phyloP scores from a whole-genome alignment of 2,113 vertebrate species.

The Hemibagrus wyckioides region DNA sequence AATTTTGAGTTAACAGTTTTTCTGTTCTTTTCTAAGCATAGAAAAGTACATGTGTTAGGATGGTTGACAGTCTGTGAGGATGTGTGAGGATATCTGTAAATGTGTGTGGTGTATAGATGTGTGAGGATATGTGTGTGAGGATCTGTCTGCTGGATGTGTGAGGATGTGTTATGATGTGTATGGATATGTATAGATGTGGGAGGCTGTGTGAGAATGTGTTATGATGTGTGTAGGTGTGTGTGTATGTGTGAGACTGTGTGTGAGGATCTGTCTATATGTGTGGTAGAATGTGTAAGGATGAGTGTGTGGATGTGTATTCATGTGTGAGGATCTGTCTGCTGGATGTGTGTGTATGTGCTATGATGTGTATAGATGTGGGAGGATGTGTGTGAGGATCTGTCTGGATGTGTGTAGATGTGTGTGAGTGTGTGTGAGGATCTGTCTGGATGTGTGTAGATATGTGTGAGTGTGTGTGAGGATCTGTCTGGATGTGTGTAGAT shows the following conservation, averaged over 20 bases:
- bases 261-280: no score
- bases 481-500: no score
- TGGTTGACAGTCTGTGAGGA: background rate
- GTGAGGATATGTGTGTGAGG: no score
- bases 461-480: no score
- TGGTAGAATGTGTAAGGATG: no score
- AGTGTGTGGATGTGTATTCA: no score
- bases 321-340: no score
- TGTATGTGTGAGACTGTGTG: background rate
- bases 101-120: no score
- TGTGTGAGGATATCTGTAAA: background rate
- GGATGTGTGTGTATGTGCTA: background rate
- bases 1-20: background rate
- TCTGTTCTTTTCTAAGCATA: background rate
- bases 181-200: background rate
- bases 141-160: no score
- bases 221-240: background rate
- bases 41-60: background rate
- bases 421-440: conserved; percentile 6
- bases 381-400: no score
- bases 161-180: no score
- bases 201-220: background rate
- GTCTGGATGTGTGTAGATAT: no score
- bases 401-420: background rate
- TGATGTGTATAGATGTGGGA: background rate